Evolutionary conservation across 2,113 vertebrate species (phyloP), one percentile per base, ranked within the genome.

Genomic region (Gymnarchus niloticus): DNA sequence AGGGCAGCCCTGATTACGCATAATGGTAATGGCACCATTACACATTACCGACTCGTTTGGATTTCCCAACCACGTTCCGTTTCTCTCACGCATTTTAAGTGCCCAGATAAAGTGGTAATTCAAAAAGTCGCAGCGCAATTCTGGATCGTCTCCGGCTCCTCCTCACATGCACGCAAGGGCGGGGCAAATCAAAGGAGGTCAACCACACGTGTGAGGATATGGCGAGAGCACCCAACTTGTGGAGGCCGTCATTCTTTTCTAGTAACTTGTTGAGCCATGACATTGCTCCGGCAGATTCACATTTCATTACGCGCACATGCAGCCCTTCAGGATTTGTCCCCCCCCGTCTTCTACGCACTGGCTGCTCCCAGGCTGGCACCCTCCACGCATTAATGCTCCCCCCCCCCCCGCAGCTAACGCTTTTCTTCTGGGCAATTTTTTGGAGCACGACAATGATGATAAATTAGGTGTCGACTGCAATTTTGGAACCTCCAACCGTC

Each of bases 351-450:
- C n/a, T 69, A 14, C 54, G 84, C 69, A 52, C 61, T n/a, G 59
- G 59, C 73, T 33, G 25, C 25, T 28, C 23, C 69, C 46, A 17
- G 46, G 33, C 54, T 61, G 57, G 41, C 41, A 49, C 23, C 14
- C 7, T 9, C 44, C 76, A 23, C 23, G 46, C 44, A 19, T 37
- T 49, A 25, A 80, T 49, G 44, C 21, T 6, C 76, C 76, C 17
- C 33, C 73, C 73, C 14, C 19, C 73, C 73, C 41, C 5, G 65
- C 88, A 91, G 91, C 89, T 88, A 90, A 91, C 88, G 91, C 87
- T 3, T 81, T 92, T 93, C 91, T 90, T 88, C 89, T 88, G 33
- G 49, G 84, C 51, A 28, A 91, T 91, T 92, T n/a, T n/a, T 87
- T 88, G 51, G 88, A 54, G 85, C 49, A 86, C 77, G 10, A 86